Evolutionary conservation across 1,140 invertebrate species (phyloP).

Genomic region (Calosoma granatense): DNA sequence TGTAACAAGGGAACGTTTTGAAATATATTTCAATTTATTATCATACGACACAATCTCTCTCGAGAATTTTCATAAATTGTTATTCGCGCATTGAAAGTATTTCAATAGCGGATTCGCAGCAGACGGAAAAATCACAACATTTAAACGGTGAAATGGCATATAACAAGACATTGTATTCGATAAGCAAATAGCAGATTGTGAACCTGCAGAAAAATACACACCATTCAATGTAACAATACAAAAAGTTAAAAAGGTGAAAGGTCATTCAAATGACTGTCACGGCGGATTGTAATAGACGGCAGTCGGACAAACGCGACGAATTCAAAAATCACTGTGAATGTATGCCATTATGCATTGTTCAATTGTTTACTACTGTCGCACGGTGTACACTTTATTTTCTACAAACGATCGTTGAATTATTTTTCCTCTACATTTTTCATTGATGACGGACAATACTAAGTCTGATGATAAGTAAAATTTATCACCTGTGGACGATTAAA

Average conservation of each 20-base stretch:
- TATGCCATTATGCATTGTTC: slow-evolving; percentile 3
- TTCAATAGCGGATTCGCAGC: too few relatives aligned
- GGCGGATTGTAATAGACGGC: not conserved
- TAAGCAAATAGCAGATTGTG: not conserved
- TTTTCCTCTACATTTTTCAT: not conserved
- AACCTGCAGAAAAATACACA: not conserved
- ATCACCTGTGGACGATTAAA: not conserved
- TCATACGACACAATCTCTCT: too few relatives aligned
- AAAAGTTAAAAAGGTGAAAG: slow-evolving; percentile 1
- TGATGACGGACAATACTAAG: not conserved
- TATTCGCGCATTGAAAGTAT: too few relatives aligned
- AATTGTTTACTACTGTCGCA: slow-evolving; percentile 5
- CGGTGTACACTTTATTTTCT: not conserved
- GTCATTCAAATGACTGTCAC: slow-evolving; percentile 7
- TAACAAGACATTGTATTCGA: slow-evolving; percentile 1
- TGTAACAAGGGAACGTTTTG: too few relatives aligned
- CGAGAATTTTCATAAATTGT: too few relatives aligned
- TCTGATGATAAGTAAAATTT: slow-evolving; percentile 4
- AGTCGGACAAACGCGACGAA: not conserved
- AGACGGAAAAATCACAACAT: too few relatives aligned
- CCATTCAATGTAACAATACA: not conserved
- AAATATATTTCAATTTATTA: too few relatives aligned
- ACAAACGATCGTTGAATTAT: not conserved
- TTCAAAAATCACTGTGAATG: slow-evolving; percentile 6
- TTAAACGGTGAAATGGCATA: too few relatives aligned